Base-by-base conservation (phyloP, 2,888 invertebrate species). In the Sminthurinus aureus region DNA sequence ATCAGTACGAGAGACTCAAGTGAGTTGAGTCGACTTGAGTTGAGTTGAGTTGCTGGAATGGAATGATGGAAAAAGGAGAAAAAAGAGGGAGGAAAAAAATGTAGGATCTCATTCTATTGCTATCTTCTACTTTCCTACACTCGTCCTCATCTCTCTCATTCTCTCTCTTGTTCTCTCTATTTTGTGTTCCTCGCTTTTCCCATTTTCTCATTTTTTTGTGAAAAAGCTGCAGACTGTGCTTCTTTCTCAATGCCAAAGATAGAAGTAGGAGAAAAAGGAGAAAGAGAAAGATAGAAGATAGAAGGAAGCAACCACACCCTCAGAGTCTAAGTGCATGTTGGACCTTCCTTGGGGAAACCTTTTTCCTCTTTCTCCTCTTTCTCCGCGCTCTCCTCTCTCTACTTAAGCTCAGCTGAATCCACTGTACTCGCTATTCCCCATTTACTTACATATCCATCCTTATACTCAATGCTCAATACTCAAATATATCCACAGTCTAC, bases 21-120 rank as follows among this genome's bases (percentile, higher is more conserved):
- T n/a, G 75, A 38, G 38, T 22, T 78, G 58, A 71, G 71, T 24
- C 24, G 26, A 38, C 3, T 38, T 38, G 38, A 38, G 38, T 38
- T 6, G 38, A 38, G 38, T 38, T 6, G 38, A 38, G 38, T 38
- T 38, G 38, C 38, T 38, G 38, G 38, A 38, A 38, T 38, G 71
- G 20, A 18, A n/a, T 18, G 38, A 24, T 75, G 76, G 58, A 58
- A 52, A 58, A 52, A 66, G 24, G 26, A 26, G 20, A 26, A 52
- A 77, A 78, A 38, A 67, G 52, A 77, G 66, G 52, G 15, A 66
- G 58, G 73, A 67, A 38, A 15, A 71, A 71, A 24, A 71, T 24
- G 24, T 26, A 13, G 22, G 13, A 15, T 13, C 26, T 24, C 71
- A 71, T 71, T 71, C 71, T 71, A 58, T 9, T 58, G 4, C 58